Conservation (phyloP, 2,113 vertebrate genomes). For the Dolichallabes microphthalmus region DNA sequence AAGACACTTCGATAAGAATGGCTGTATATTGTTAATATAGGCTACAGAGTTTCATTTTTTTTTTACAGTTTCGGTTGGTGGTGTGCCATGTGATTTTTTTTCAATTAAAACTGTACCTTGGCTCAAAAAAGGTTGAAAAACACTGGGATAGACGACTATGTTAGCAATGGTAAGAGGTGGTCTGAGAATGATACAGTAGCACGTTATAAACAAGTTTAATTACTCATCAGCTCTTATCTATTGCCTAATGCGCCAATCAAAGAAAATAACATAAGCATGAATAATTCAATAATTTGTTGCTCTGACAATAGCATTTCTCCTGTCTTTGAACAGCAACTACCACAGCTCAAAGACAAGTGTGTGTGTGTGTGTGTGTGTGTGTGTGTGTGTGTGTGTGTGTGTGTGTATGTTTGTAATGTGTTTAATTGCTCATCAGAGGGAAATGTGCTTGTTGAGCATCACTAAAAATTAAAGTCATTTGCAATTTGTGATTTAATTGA, state of each 20-base stretch:
- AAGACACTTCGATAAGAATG: too few species aligned
- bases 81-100: too few species aligned
- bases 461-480: constrained; percentile 30
- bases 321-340: constrained; percentile 15
- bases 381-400: too few species aligned
- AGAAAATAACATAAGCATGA: constrained; percentile 17
- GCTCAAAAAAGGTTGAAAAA: too few species aligned
- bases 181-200: not conserved
- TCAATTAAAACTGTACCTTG: too few species aligned
- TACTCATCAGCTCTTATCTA: not conserved
- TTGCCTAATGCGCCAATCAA: not conserved
- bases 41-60: too few species aligned
- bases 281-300: constrained; percentile 8
- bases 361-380: not conserved
- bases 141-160: not conserved
- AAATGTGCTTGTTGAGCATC: constrained; percentile 25
- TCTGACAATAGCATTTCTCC: constrained; percentile 13
- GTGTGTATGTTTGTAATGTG: not conserved
- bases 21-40: too few species aligned
- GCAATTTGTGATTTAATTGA: constrained; percentile 24
- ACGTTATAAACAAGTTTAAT: not conserved
- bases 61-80: too few species aligned
- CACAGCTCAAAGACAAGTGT: not conserved
- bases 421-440: constrained; percentile 34
- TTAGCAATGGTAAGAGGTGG: not conserved